Conservation (phyloP, 2,888 invertebrate species). For the Nemurella pictetii region DNA sequence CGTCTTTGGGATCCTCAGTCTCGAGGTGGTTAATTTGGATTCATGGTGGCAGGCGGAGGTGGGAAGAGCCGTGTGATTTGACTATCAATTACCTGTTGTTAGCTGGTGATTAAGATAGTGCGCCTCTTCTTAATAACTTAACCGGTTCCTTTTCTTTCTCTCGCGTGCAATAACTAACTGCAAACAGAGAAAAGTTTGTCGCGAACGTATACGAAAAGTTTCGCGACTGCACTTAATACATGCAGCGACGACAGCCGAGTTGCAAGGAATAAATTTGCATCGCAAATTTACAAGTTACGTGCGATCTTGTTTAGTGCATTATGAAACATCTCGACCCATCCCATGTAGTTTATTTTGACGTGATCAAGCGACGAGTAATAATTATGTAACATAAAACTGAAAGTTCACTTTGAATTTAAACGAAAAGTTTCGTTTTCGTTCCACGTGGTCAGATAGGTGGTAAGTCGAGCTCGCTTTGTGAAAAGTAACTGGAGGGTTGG, state of each 20-base stretch:
- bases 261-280: not conserved
- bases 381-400: not conserved
- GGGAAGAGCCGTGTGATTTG: not conserved
- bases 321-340: not conserved
- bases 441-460: not conserved
- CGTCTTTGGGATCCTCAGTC: too few species aligned
- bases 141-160: not conserved
- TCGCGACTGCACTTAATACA: not conserved
- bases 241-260: not conserved
- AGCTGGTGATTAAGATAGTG: not conserved
- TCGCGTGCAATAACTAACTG: not conserved
- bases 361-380: not conserved
- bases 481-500: too few species aligned
- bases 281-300: not conserved
- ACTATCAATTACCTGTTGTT: not conserved
- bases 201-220: not conserved
- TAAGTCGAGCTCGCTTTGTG: too few species aligned
- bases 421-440: not conserved
- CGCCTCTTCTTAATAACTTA: not conserved
- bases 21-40: not conserved
- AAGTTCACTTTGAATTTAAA: not conserved
- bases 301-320: not conserved
- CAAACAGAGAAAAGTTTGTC: not conserved
- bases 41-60: not conserved
- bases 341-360: not conserved